Evolutionary conservation across 2,888 invertebrate genomes (phyloP), one percentile per base, ranked within the genome.

Genomic region (Drosophila austrosaltans): DNA sequence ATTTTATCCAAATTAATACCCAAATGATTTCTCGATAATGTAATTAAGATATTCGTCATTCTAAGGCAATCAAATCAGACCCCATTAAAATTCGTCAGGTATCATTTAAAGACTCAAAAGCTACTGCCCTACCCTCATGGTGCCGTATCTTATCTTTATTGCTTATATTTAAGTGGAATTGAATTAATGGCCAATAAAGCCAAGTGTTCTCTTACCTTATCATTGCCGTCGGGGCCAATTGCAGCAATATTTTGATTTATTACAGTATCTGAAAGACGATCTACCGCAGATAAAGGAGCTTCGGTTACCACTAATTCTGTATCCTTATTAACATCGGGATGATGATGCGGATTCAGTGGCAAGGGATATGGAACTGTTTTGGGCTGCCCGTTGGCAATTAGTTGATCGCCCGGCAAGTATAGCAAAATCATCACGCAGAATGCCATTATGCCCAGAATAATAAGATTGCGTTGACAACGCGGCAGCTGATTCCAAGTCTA

Each of bases 401-500:
- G 40, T 65, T 91, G 90, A 59, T 92, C 91, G 12, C 91, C 91
- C 78, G 94, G 94, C 67, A 95, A 91, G 81, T 95, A 93, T 81
- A 95, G 94, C 79, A 95, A 92, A 74, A 95, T 91, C 61, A 94
- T 94, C 75, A 95, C 92, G 75, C 94, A 91, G 73, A 95, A 89
- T 58, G 95, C 93, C 70, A 94, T 91, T 71, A 94, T 77, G 69
- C 94, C 88, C 81, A 96, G 94, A 87, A 96, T 95, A 61, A 96
- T 93, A 79, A 97, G 93, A 87, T 96, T 96, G 77, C 96, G 94
- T 91, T 97, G 97, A 88, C 97, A 94, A 81, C 97, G 94, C 20
- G 97, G 97, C 66, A 97, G 93, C 81, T 96, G 96, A 92, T 97
- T 97, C 97, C 97, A 97, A 93, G 95, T 94, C 97, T 97, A 66